These are phyloP conservation scores for Pachypeltis micranthus DNA, from an alignment of 1,140 invertebrate species.

Conservation along the genomic window DNA sequence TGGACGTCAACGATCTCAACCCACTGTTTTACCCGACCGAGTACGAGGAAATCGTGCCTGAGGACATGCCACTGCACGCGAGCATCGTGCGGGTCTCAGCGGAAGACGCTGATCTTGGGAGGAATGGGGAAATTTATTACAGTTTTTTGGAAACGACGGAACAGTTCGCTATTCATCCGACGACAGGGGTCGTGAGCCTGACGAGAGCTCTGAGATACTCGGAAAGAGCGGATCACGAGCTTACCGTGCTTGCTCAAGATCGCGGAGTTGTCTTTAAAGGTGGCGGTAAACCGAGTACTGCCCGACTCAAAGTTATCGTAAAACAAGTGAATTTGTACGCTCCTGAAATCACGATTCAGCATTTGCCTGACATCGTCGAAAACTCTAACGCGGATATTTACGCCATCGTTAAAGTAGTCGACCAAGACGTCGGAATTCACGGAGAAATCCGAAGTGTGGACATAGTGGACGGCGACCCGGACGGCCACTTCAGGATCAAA, in stretches of 20 bases:
- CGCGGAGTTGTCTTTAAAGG: constrained; percentile 55
- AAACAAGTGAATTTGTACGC: constrained; percentile 73
- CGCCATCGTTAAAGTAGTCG: constrained; percentile 74
- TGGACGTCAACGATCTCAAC: constrained; percentile 84
- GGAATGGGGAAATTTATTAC: constrained; percentile 94
- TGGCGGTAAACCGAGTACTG: constrained; percentile 49
- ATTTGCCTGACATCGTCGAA: constrained; percentile 68
- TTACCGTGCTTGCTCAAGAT: constrained; percentile 72
- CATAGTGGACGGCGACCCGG: constrained; percentile 77
- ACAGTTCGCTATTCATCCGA: constrained; percentile 83
- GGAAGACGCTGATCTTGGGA: constrained; percentile 85
- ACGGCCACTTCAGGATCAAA: constrained; percentile 70
- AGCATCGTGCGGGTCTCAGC: constrained; percentile 66
- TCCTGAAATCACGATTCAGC: constrained; percentile 68
- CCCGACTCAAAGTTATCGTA: constrained; percentile 63
- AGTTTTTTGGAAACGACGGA: constrained; percentile 76
- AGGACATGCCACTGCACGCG: constrained; percentile 74
- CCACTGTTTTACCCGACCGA: constrained; percentile 79
- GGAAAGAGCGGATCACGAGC: constrained; percentile 54
- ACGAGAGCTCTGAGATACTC: constrained; percentile 58
- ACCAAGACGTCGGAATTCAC: constrained; percentile 67
- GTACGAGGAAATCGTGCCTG: constrained; percentile 76
- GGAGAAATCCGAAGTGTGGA: constrained; percentile 72
- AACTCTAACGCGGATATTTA: constrained; percentile 77
- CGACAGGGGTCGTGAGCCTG: constrained; percentile 74